A percentile compares a stretch with the other conserved stretches of the same genome.
Evolutionary conservation across 2,113 vertebrate genomes (phyloP).

Genomic region (Psilopsiagon aurifrons): DNA sequence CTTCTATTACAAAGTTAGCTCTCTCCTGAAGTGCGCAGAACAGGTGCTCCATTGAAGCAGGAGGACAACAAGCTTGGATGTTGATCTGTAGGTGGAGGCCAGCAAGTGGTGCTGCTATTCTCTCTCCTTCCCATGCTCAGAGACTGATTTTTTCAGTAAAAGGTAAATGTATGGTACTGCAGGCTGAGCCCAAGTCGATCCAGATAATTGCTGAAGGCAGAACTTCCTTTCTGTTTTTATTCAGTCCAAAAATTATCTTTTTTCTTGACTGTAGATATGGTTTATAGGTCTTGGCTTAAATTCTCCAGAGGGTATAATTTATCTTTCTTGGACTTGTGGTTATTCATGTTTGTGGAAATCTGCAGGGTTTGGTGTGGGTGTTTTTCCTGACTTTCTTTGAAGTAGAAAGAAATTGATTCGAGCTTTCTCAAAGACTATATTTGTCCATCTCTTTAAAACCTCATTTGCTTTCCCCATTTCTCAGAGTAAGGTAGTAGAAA

Average conservation of each 20-base stretch:
- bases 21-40: neutral
- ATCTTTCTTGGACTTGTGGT: neutral
- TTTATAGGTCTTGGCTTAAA: neutral
- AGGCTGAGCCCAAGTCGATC: slow-evolving; percentile 21
- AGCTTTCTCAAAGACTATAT: neutral
- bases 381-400: neutral
- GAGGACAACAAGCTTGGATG: neutral
- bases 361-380: neutral
- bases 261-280: neutral
- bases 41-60: neutral
- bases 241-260: neutral
- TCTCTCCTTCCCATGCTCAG: neutral
- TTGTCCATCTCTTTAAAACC: neutral
- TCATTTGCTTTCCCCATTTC: neutral
- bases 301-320: neutral
- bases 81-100: neutral
- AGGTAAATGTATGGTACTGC: neutral
- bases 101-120: neutral
- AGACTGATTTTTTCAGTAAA: neutral
- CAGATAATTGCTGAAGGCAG: slow-evolving; percentile 10
- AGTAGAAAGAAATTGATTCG: neutral
- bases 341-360: neutral
- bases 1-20: fast-evolving
- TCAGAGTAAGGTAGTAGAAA: neutral
- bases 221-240: neutral